These are phyloP conservation scores for Ceyx cyanopectus DNA, from an alignment of 2,113 vertebrate genomes.

Conservation along the genomic window DNA sequence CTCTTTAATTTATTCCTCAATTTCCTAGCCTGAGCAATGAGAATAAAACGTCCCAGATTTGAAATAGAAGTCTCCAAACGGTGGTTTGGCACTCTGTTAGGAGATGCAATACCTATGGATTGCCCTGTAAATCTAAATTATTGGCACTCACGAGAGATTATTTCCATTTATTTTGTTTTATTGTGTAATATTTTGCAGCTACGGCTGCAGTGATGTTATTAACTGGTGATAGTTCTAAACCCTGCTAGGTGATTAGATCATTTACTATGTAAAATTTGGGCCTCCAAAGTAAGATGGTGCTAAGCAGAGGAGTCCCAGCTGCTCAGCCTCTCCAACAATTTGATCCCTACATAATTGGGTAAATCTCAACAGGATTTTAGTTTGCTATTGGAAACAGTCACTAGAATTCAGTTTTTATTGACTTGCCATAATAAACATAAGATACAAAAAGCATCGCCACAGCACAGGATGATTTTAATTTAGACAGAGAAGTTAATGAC, in stretches of 20 bases:
- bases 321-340: not conserved
- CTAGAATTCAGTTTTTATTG: constrained; percentile 21
- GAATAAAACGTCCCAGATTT: constrained; percentile 47
- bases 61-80: constrained; percentile 58
- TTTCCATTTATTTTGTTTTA: constrained; percentile 73
- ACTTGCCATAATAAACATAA: constrained; percentile 27
- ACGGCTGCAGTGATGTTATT: constrained; percentile 24
- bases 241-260: constrained; percentile 59
- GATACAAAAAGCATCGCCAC: not conserved
- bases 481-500: not conserved
- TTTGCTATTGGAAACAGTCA: constrained; percentile 12
- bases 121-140: constrained; percentile 68
- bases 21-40: constrained; percentile 56
- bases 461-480: constrained; percentile 21
- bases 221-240: constrained; percentile 47
- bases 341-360: not conserved
- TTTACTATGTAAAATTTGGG: constrained; percentile 53
- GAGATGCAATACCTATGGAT: constrained; percentile 63
- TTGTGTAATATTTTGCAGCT: constrained; percentile 64
- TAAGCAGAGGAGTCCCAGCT: not conserved
- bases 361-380: constrained; percentile 19
- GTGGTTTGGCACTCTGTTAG: constrained; percentile 64
- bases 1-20: constrained; percentile 63
- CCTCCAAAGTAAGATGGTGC: not conserved
- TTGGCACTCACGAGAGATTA: constrained; percentile 61